Conservation (phyloP, 37 sponge, comb jelly and placozoan genomes). For the Hormiphora californensis region DNA sequence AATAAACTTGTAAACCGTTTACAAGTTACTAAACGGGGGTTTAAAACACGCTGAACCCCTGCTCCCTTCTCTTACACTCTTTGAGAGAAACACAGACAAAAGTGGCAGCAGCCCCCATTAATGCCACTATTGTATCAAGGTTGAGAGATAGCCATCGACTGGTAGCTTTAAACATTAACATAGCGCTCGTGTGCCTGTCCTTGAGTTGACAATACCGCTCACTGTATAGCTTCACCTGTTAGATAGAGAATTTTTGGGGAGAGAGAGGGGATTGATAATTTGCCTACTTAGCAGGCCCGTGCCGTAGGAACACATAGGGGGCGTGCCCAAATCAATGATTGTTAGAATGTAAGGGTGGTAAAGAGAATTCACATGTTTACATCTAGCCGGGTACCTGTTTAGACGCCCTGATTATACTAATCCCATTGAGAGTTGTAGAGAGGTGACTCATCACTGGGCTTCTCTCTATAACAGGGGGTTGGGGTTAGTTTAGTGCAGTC, state of each 20-base stretch:
- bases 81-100: slow-evolving; percentile 4
- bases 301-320: too few species aligned
- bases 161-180: slow-evolving; percentile 22
- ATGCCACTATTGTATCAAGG: neutral
- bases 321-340: too few species aligned
- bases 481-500: too few species aligned
- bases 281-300: too few species aligned
- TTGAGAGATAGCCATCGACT: slow-evolving; percentile 29
- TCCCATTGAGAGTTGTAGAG: neutral
- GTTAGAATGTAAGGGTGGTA: too few species aligned
- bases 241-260: too few species aligned
- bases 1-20: too few species aligned
- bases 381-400: slow-evolving; percentile 27
- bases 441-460: slow-evolving; percentile 53
- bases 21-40: too few species aligned
- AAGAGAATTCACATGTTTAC: too few species aligned
- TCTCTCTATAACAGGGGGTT: too few species aligned
- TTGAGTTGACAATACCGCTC: neutral
- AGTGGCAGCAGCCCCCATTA: slow-evolving; percentile 21
- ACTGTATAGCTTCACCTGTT: neutral
- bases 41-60: too few species aligned
- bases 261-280: too few species aligned
- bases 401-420: slow-evolving; percentile 39
- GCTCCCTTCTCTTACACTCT: neutral
- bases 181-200: slow-evolving; percentile 47